Conservation (phyloP, 2,113 vertebrate genomes). For the Rhynchomys soricoides region DNA sequence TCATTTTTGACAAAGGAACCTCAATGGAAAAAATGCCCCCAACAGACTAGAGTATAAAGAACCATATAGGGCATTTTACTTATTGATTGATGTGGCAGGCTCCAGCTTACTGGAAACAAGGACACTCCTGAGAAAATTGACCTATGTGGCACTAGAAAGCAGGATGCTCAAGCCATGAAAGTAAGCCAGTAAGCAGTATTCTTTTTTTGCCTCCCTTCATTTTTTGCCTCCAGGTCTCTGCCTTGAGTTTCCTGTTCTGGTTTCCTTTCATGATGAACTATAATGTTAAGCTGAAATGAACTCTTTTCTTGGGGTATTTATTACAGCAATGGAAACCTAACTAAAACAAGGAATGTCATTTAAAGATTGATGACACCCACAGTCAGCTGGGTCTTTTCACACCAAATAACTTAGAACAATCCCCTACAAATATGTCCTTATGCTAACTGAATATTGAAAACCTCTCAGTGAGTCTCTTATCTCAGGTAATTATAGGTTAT, state of each 20-base stretch:
- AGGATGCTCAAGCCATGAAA: not conserved
- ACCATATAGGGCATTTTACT: not conserved
- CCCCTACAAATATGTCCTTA: not conserved
- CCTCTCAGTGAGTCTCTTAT: not conserved
- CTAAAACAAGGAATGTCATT: not conserved
- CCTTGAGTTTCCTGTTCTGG: not conserved
- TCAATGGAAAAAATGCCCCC: not conserved
- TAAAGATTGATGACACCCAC: not conserved
- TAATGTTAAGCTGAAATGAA: not conserved
- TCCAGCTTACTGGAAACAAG: not conserved
- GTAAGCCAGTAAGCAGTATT: not conserved
- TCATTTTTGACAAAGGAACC: not conserved
- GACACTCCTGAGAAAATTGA: too few relatives aligned
- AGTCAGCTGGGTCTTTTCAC: not conserved
- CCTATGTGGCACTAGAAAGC: not conserved
- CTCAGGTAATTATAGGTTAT: not conserved
- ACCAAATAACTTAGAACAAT: not conserved
- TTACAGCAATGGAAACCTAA: not conserved
- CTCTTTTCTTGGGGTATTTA: not conserved
- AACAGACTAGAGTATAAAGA: not conserved
- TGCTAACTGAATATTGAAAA: too few relatives aligned
- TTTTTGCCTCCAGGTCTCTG: too few relatives aligned
- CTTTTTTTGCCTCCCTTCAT: not conserved
- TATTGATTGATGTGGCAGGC: not conserved
- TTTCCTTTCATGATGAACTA: not conserved